Evolutionary conservation across 2,888 invertebrate genomes (phyloP).

Genomic region (Balanococcus diminutus): DNA sequence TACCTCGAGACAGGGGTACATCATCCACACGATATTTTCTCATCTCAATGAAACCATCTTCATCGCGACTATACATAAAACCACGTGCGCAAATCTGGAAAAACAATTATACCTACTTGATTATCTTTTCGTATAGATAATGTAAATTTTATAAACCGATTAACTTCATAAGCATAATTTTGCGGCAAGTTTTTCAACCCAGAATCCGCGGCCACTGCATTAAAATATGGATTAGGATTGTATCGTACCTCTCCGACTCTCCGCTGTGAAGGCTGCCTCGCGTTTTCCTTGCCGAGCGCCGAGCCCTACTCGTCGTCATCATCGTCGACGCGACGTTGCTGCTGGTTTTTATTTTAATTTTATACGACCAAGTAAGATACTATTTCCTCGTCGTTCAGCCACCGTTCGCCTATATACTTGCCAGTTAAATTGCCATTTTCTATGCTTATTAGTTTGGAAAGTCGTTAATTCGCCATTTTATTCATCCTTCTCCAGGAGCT

Average conservation of each 20-base stretch:
- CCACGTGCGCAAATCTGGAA: constrained; percentile 18
- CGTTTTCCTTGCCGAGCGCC: background rate
- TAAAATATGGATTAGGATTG: constrained; percentile 41
- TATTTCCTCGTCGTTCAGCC: background rate
- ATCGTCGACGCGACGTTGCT: background rate
- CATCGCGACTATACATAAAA: background rate
- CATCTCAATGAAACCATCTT: background rate
- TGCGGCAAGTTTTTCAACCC: constrained; percentile 15
- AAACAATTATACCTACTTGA: constrained; percentile 38
- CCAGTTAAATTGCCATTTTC: constrained; percentile 10
- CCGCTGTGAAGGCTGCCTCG: background rate
- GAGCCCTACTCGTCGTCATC: background rate
- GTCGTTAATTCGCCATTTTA: constrained; percentile 36
- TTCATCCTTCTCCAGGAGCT: background rate
- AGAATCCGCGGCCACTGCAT: constrained; percentile 11
- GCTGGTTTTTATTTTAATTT: constrained; percentile 35
- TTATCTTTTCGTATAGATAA: constrained; percentile 33
- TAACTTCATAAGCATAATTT: constrained; percentile 43
- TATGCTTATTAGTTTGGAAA: constrained; percentile 38
- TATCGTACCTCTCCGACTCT: background rate
- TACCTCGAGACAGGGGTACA: background rate
- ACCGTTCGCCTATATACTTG: background rate
- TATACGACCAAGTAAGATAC: constrained; percentile 22
- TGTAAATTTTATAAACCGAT: constrained; percentile 44
- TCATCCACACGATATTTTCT: background rate